Base-by-base conservation (phyloP, 2,797 vertebrate genomes). In the Orestias chungarensis region DNA sequence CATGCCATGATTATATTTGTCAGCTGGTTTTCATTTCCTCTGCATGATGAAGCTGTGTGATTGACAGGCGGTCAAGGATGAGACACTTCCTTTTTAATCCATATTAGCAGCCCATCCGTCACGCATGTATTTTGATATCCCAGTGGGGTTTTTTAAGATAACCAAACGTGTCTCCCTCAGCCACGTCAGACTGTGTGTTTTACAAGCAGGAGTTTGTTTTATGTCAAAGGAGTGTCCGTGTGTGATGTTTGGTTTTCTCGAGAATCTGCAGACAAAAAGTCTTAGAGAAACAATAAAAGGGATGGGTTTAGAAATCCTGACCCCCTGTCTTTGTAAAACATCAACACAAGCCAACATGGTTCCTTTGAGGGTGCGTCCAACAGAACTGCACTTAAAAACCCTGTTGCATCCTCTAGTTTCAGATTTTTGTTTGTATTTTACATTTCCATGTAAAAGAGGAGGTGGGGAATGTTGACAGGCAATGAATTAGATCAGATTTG, bases 51-150 rank as follows among this genome's bases (percentile, higher is more conserved):
- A 47, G 42, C 70, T 57, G 20, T 54, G 47, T 81, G 80, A 87
- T 68, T 84, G 83, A 80, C 83, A 79, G 73, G 27, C 49, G 44
- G 14, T 35, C 69, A 15, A 43, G 27, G 86, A 86, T 83, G 82
- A 83, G 65, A 80, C 72, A 80, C 71, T 85, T 88, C 84, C 83
- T 88, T 74, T 85, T 74, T 80, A 68, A 67, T 67, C 74, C 79
- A 57, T 75, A 81, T 83, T 82, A 84, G 69, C 61, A 61, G 43
- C 25, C 72, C 25, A 2, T 81, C 85, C 81, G 69, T 79, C 44
- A 42, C 52, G 20, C 59, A 68, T 64, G 29, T 59, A 52, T 79
- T 23, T 68, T 42, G n/a, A 49, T 57, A 47, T 74, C 64, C 64
- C 64, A 49, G 72, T 25, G 72, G 44, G 55, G 43, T 29, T 33